phyloP scores from a whole-genome alignment of 2,797 vertebrate species.

The Megalops cyprinoides region DNA sequence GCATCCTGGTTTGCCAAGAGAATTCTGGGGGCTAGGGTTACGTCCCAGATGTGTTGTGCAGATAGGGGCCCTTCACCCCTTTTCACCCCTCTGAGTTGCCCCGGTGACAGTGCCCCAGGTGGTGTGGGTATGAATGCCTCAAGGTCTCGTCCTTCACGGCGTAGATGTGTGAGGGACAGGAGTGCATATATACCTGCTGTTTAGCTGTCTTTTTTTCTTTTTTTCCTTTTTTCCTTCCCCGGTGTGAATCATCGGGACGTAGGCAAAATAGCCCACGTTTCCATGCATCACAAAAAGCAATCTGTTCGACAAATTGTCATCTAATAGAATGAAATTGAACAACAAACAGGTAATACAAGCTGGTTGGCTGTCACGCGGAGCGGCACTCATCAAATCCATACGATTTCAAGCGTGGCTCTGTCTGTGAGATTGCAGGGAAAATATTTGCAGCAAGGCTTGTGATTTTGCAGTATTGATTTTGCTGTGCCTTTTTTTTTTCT shows the following conservation, averaged over 20 bases:
- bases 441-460: constrained; percentile 33
- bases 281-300: constrained; percentile 44
- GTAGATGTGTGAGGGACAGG: not conserved
- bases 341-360: constrained; percentile 52
- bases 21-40: no score
- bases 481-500: not conserved
- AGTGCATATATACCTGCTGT: no score
- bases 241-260: not conserved
- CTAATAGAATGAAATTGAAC: constrained; percentile 49
- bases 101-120: not conserved
- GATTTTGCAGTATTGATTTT: constrained; percentile 26
- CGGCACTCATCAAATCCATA: constrained; percentile 36
- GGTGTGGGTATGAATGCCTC: not conserved
- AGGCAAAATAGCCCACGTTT: not conserved
- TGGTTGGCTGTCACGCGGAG: constrained; percentile 44
- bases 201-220: not conserved
- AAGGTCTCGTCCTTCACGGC: not conserved
- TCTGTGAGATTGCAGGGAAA: constrained; percentile 29
- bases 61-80: no score
- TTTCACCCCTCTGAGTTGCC: not conserved
- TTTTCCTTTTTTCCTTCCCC: not conserved
- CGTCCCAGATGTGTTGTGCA: no score
- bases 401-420: not conserved
- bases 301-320: constrained; percentile 55
- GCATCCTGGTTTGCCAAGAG: no score